phyloP scores from a whole-genome alignment of 2,888 invertebrate genomes.

The Lepetodrilus schrolli region DNA sequence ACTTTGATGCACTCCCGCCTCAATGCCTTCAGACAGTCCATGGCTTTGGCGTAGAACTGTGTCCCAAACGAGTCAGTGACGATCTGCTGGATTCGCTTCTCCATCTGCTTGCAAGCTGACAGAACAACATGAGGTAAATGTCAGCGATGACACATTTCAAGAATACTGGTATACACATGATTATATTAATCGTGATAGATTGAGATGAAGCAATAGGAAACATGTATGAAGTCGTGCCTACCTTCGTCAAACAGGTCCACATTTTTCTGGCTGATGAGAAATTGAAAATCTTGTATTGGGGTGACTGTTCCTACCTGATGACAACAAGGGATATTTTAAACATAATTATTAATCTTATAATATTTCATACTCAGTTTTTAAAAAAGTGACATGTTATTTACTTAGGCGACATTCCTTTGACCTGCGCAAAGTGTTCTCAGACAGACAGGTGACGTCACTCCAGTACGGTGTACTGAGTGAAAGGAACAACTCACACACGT shows the following conservation, averaged over 20 bases:
- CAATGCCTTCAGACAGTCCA: conserved; percentile 72
- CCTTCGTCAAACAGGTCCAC: conserved; percentile 72
- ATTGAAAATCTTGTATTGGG: conserved; percentile 80
- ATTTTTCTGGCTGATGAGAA: conserved; percentile 66
- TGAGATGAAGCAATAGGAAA: too few relatives aligned
- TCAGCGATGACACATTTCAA: too few relatives aligned
- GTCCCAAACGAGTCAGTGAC: conserved; percentile 73
- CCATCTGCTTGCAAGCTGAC: conserved; percentile 76
- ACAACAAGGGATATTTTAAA: neutral
- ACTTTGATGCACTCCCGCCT: conserved; percentile 69
- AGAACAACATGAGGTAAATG: too few relatives aligned
- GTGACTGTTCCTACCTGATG: conserved; percentile 79
- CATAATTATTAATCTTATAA: neutral
- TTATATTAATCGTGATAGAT: too few relatives aligned
- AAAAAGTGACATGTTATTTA: too few relatives aligned
- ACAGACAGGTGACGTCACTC: too few relatives aligned
- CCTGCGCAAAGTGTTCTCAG: too few relatives aligned
- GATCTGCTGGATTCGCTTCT: conserved; percentile 68
- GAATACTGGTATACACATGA: too few relatives aligned
- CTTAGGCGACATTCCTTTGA: too few relatives aligned
- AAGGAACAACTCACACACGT: too few relatives aligned
- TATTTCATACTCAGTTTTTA: too few relatives aligned
- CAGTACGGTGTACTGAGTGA: too few relatives aligned
- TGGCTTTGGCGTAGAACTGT: conserved; percentile 73
- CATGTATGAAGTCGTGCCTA: conserved; percentile 42